These are phyloP conservation scores for Channallabes apus DNA, from an alignment of 2,797 vertebrate species.

Conservation along the genomic window DNA sequence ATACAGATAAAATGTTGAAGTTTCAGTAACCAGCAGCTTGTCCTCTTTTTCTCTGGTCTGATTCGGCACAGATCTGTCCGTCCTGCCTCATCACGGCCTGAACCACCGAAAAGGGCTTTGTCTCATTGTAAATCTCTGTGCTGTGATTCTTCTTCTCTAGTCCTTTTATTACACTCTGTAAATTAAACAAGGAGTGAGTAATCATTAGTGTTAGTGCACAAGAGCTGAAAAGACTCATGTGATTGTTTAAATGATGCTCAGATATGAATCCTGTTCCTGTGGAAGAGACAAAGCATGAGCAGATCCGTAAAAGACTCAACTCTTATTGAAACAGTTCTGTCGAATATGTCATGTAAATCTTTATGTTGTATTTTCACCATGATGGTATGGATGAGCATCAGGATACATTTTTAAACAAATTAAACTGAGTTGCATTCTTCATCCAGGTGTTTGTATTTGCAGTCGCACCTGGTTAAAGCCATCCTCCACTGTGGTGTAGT, in stretches of 20 bases:
- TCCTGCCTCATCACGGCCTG: conserved; percentile 76
- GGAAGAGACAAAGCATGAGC: not conserved
- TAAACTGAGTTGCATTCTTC: too few species aligned
- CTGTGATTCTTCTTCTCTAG: conserved; percentile 76
- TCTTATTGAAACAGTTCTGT: not conserved
- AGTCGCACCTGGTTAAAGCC: conserved; percentile 79
- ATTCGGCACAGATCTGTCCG: conserved; percentile 72
- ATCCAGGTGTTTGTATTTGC: not conserved
- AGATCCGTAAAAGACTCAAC: not conserved
- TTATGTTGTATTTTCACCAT: not conserved
- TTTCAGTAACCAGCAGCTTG: conserved; percentile 78
- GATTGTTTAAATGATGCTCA: not conserved
- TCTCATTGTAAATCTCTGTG: conserved; percentile 25
- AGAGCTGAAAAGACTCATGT: conserved; percentile 9
- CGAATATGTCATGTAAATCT: not conserved
- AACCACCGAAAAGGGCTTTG: conserved; percentile 61
- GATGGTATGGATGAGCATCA: not conserved
- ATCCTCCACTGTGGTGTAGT: conserved; percentile 78
- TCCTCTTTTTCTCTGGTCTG: conserved; percentile 79
- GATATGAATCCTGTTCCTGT: too few species aligned
- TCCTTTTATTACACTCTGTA: conserved; percentile 74
- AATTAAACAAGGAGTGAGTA: not conserved
- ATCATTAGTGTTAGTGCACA: not conserved
- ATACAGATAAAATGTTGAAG: not conserved
- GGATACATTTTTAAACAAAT: not conserved